Evolutionary conservation across 2,797 vertebrate species (phyloP), one percentile per base, ranked within the genome.

Genomic region (Merluccius polli): DNA sequence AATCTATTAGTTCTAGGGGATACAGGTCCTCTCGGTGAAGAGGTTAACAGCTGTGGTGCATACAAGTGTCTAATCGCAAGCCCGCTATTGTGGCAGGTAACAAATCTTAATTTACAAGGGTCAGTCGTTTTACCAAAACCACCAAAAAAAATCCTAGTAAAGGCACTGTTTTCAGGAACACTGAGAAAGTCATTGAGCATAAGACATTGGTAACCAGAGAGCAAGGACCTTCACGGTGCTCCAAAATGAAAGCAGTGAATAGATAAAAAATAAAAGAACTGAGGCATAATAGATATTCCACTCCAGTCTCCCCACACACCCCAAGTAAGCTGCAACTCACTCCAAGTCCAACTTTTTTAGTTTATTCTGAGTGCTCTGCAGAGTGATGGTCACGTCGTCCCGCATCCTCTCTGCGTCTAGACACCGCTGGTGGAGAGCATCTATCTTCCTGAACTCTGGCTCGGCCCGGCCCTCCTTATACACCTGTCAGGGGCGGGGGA

Each of bases 391-490:
- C 75, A 96, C 89, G 77, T 98, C 95, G 72, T 96, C 94, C 86
- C 93, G 98, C 33, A 92, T 82, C 81, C 94, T 91, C 86, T 99
- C 97, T 63, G 95, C 94, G 71, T 92, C 89, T 11, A 98, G 89
- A 74, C 93, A 97, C 78, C 95, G 94, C 82, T 96, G 95, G 82
- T 97, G 95, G 86, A 98, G 93, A 44, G 94, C 94, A 81, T 99
- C 96, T 0, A 96, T 90, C 90, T 95, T 97, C 87, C 92, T 94
- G n/a, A 88, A 91, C 86, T 97, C 94, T 38, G 84, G 92, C 86
- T 96, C 95, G 24, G 89, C 94, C 11, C 83, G 90, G 32, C 95
- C 91, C 76, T 97, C 96, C 81, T 88, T 95, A 80, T 95, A 96
- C 75, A 96, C 81, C 97, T 99, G 74, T 79, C 75, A 75, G 29